Evolutionary conservation across 2,797 vertebrate genomes (phyloP), one percentile per base, ranked within the genome.

Genomic region (Iguana delicatissima): DNA sequence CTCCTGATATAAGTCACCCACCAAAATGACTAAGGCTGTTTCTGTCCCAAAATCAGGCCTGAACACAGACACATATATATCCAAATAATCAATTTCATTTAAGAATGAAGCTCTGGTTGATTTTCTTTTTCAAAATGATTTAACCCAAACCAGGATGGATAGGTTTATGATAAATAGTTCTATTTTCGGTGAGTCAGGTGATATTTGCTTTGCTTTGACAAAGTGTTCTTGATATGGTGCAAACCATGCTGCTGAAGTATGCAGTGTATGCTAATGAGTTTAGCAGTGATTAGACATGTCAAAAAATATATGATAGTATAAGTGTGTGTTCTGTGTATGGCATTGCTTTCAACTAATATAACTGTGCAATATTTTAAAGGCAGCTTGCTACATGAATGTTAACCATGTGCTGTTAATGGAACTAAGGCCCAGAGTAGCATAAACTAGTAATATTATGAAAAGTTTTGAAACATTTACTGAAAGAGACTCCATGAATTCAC

Each of bases 241-340:
- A 69, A 46, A 50, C n/a, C 57, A 84, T 89, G 12, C 76, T 64
- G 29, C n/a, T 79, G 29, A 79, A 7, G 38, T 24, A 87, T 79
- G 32, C 67, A 32, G 76, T 83, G 26, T 62, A 2, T 79, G 16
- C 82, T 90, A 91, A 82, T 38, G 24, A 32, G 35, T 18, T 62
- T 79, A 50, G 67, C 29, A 62, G 46, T 62, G 73, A 86, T 69
- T 69, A 67, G 46, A 55, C 52, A 69, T n/a, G 3, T 69, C 79
- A 80, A 38, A 80, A 38, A 81, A 69, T 80, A 9, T 38, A 80
- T 67, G 77, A 89, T 69, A 92, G 32, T 74, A 35, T 84, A 62
- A 76, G 57, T 16, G 74, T 50, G 46, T 92, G 26, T 3, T 0
- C 0, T n/a, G 2, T 79, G 42, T 69, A 42, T 12, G 26, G 42